phyloP scores from a whole-genome alignment of 2,797 vertebrate genomes.

The Sebastes alutus region DNA sequence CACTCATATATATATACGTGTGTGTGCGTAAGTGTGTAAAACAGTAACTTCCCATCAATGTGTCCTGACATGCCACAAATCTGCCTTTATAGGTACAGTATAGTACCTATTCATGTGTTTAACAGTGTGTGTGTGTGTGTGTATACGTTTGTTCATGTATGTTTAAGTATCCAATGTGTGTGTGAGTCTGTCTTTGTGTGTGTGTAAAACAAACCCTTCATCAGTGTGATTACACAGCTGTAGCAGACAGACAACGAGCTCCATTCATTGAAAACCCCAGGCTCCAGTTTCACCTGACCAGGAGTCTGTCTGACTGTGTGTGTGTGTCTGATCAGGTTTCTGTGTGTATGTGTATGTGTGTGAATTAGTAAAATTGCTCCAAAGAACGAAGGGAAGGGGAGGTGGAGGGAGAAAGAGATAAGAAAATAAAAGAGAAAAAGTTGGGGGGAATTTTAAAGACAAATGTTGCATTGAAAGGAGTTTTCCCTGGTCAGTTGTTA shows the following conservation, averaged over 20 bases:
- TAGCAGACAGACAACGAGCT: conserved; percentile 69
- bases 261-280: conserved; percentile 70
- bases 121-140: background rate
- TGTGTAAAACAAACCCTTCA: conserved; percentile 64
- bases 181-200: conserved; percentile 3
- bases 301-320: conserved; percentile 34
- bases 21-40: background rate
- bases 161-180: conserved; percentile 17
- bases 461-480: background rate
- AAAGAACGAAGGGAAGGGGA: background rate
- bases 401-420: conserved; percentile 1
- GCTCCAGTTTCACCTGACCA: conserved; percentile 76
- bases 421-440: background rate
- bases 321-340: background rate
- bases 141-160: conserved; percentile 13
- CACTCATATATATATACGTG: background rate
- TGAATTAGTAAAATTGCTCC: conserved; percentile 25
- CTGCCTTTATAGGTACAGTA: background rate
- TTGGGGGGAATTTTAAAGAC: background rate
- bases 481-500: background rate
- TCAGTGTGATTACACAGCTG: conserved; percentile 80
- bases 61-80: conserved; percentile 9
- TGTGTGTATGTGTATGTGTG: background rate
- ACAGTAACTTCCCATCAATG: background rate
- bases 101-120: conserved; percentile 13